Evolutionary conservation across 2,113 vertebrate genomes (phyloP).

Genomic region (Oenanthe melanoleuca): DNA sequence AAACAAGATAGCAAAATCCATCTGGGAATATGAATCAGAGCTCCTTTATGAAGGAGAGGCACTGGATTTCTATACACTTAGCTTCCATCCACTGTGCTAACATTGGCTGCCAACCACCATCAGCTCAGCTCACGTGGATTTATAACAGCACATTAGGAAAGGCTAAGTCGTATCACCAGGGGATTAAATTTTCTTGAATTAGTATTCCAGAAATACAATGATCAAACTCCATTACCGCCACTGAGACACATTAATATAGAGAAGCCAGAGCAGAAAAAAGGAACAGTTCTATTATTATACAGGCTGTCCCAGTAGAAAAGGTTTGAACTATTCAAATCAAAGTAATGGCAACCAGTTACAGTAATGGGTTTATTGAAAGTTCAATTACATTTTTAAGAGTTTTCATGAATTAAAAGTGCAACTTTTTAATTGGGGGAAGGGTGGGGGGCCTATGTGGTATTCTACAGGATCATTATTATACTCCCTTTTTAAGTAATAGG

Average conservation of each 20-base stretch:
- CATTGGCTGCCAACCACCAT: not conserved
- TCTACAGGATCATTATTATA: not conserved
- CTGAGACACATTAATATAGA: not conserved
- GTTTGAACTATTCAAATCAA: conserved; percentile 20
- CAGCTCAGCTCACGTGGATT: not conserved
- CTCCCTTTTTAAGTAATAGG: not conserved
- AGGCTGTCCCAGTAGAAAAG: not conserved
- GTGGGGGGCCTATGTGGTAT: not conserved
- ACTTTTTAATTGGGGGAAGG: not conserved
- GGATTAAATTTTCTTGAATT: conserved; percentile 35
- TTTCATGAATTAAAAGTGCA: not conserved
- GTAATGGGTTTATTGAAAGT: conserved; percentile 32
- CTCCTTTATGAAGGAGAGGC: not conserved
- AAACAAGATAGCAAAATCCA: not conserved
- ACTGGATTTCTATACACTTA: not conserved
- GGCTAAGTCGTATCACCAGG: not conserved
- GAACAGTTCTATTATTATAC: not conserved
- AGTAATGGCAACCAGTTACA: conserved; percentile 15
- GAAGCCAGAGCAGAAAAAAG: not conserved
- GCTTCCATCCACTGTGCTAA: not conserved
- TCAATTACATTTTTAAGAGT: conserved; percentile 20
- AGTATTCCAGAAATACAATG: conserved; percentile 18
- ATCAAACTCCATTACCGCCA: conserved; percentile 9
- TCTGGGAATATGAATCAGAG: not conserved
- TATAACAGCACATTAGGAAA: not conserved